Conservation (phyloP, 2,888 invertebrate species). For the Blera fallax region DNA sequence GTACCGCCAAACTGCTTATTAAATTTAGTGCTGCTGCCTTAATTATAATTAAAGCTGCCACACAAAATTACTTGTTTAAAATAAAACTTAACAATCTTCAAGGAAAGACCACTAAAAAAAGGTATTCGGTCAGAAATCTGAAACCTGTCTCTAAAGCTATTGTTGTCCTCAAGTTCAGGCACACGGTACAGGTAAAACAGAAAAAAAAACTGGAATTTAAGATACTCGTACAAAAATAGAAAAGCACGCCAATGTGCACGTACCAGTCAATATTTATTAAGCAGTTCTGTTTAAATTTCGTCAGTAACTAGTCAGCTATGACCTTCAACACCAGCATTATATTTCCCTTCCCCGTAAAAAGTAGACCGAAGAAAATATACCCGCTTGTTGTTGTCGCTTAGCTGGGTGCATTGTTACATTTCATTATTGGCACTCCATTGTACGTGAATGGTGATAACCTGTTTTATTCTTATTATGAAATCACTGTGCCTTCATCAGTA, state of each 20-base stretch:
- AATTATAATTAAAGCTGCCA: background rate
- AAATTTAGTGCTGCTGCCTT: background rate
- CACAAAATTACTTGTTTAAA: background rate
- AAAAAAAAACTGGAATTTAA: constrained; percentile 36
- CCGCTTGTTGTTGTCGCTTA: background rate
- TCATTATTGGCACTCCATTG: background rate
- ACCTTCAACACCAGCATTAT: constrained; percentile 24
- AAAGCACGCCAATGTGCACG: background rate
- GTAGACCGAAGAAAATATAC: background rate
- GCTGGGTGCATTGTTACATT: background rate
- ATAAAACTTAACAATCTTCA: background rate
- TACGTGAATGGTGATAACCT: background rate
- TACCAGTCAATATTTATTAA: background rate
- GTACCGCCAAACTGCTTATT: background rate
- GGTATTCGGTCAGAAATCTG: constrained; percentile 16
- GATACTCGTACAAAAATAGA: background rate
- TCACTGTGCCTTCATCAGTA: background rate
- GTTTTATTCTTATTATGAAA: constrained; percentile 16
- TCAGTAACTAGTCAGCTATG: background rate
- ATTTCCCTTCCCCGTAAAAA: constrained; percentile 13
- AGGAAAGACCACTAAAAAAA: constrained; percentile 10
- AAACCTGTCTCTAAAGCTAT: constrained; percentile 40
- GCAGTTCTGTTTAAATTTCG: background rate
- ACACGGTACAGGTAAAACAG: background rate
- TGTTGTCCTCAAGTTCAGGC: constrained; percentile 37